A percentile compares a stretch with the other conserved stretches of the same genome.
These are phyloP conservation scores for Mionectes olivaceus DNA, from an alignment of 2,797 vertebrate genomes.

Conservation along the genomic window DNA sequence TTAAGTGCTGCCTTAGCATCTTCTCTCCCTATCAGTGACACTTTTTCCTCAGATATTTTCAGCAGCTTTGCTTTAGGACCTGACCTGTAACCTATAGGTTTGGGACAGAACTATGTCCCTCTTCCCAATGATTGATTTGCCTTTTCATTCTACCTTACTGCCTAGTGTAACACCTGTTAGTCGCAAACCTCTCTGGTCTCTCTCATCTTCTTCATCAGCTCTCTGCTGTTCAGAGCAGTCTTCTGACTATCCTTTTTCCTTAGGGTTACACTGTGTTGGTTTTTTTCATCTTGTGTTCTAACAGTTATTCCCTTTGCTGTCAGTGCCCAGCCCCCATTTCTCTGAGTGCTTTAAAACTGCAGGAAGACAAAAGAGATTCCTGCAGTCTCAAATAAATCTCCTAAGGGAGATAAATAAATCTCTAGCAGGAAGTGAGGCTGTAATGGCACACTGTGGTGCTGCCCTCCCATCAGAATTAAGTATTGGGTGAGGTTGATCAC, in stretches of 20 bases:
- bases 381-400: not conserved
- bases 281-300: not conserved
- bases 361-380: not conserved
- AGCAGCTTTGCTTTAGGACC: not conserved
- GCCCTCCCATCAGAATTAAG: not conserved
- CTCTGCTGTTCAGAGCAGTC: not conserved
- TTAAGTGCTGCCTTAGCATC: not conserved
- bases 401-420: no score
- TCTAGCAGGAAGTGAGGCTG: not conserved
- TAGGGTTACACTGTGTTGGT: not conserved
- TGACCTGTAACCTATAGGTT: not conserved
- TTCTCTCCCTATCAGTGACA: not conserved
- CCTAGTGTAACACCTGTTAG: not conserved
- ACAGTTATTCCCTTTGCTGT: not conserved
- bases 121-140: not conserved
- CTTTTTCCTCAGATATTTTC: not conserved
- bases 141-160: not conserved
- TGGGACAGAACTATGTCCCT: not conserved
- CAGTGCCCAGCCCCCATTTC: not conserved
- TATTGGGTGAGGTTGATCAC: not conserved
- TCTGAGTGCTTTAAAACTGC: not conserved
- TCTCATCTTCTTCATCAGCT: not conserved
- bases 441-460: not conserved
- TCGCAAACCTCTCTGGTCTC: not conserved
- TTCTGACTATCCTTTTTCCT: not conserved